Evolutionary conservation across 1,140 invertebrate species (phyloP), one percentile per base, ranked within the genome.

Genomic region (Zaprionus ghesquierei): DNA sequence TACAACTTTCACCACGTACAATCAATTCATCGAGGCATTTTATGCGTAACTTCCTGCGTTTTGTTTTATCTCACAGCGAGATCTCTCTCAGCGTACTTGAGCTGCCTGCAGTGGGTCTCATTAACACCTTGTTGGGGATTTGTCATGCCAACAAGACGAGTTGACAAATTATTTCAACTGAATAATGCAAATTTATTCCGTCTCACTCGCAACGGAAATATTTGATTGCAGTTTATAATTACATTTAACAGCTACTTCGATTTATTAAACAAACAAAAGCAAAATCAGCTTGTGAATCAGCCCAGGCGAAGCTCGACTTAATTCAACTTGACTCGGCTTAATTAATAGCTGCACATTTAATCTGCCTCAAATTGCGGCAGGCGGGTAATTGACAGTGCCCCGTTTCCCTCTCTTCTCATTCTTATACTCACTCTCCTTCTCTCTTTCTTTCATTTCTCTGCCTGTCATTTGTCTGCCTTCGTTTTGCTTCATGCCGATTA

Each of bases 271-370:
- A 46, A 64, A 64, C 23, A 51, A 27, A 35, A 13, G 22, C 15
- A 41, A 33, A 25, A 61, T n/a, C 35, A 22, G 23, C 33, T 35
- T 65, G 41, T 75, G 70, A 68, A 66, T 56, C 64, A 73, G 46
- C 70, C 75, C 44, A 73, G 63, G 27, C 50, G 27, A 31, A 44
- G 23, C 50, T 62, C 22, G 50, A 49, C 23, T 72, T 25, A 65
- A 60, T 38, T 72, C 66, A 60, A 72, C 55, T 23, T 29, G 82
- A 80, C 49, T 58, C 71, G 54, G 77, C 64, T 70, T 79, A 87
- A 82, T 87, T 87, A 87, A 87, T 87, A 82, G 79, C 82, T 25
- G 33, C 64, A 59, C 75, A 82, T 82, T 89, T 87, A 87, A 89
- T 87, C 75, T 82, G 79, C 68, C 71, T 25, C 84, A 79, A 73